A percentile compares a stretch with the other conserved stretches of the same genome.
These are phyloP conservation scores for Dromococcyx pavoninus DNA, from an alignment of 2,797 vertebrate genomes.

Conservation along the genomic window DNA sequence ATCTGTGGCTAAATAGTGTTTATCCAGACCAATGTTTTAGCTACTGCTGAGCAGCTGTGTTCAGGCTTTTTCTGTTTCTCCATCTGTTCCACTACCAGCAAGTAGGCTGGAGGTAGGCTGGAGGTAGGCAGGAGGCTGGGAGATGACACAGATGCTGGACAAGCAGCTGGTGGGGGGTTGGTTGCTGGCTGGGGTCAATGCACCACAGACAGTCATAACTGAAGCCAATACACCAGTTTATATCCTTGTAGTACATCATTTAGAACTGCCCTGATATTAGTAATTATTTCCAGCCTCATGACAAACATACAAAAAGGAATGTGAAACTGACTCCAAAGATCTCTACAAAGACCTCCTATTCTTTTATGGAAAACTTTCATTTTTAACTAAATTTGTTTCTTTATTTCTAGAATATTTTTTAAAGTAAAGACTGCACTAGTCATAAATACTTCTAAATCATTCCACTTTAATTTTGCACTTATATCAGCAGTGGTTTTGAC, in stretches of 20 bases:
- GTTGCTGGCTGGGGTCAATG: neutral
- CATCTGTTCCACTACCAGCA: neutral
- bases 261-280: neutral
- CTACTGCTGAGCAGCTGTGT: neutral
- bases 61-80: neutral
- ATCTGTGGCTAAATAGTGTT: neutral
- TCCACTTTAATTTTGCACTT: neutral
- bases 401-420: neutral
- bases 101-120: neutral
- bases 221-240: neutral
- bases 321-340: neutral
- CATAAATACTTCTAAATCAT: neutral
- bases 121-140: neutral
- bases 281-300: neutral
- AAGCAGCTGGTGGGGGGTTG: neutral
- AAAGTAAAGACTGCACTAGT: neutral
- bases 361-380: neutral
- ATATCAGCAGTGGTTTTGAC: neutral
- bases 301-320: neutral
- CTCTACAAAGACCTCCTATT: neutral
- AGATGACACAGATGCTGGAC: neutral
- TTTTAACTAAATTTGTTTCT: neutral
- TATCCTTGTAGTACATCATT: neutral
- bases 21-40: neutral
- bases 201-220: neutral